Evolutionary conservation across 2,797 vertebrate genomes (phyloP).

Genomic region (Schizothorax lantsangensis): DNA sequence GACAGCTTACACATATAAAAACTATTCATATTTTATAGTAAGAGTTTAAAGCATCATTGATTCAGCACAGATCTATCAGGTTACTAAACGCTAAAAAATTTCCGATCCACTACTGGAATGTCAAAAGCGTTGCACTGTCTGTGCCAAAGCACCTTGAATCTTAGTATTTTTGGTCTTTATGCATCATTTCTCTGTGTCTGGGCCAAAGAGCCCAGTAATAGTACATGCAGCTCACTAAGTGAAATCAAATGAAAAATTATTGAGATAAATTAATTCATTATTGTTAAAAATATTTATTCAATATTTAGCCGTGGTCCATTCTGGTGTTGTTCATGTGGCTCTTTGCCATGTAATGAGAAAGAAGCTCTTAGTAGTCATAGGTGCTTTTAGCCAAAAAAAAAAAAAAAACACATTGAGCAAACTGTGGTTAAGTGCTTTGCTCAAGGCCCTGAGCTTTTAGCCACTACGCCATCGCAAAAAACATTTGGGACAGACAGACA

Average conservation of each 20-base stretch:
- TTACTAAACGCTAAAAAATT: slow-evolving; percentile 28
- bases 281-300: neutral
- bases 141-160: slow-evolving; percentile 5
- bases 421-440: slow-evolving; percentile 1
- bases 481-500: neutral
- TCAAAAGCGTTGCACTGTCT: slow-evolving; percentile 9
- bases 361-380: neutral
- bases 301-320: neutral
- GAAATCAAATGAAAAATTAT: neutral
- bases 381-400: neutral
- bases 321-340: neutral
- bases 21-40: neutral
- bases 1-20: neutral
- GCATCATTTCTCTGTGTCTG: neutral
- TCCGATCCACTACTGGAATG: neutral
- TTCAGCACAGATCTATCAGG: slow-evolving; percentile 8
- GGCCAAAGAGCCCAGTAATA: neutral
- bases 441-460: neutral
- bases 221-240: neutral
- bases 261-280: neutral
- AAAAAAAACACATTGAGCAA: neutral
- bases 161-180: neutral
- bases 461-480: neutral
- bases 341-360: slow-evolving; percentile 6
- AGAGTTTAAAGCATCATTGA: neutral